Evolutionary conservation across 2,888 invertebrate species (phyloP).

Genomic region (Lampropteryx suffumata): DNA sequence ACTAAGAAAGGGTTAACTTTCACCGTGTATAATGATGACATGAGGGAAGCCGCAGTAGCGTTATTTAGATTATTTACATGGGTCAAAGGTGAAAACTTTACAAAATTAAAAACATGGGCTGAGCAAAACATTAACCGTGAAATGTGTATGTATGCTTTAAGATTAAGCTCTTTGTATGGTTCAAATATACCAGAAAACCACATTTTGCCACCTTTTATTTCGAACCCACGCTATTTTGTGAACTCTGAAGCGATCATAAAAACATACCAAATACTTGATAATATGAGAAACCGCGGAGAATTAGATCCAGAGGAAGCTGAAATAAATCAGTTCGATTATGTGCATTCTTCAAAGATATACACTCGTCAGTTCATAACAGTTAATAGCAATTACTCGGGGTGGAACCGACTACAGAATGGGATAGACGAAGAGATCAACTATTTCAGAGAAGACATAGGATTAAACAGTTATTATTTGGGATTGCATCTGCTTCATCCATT

Average conservation of each 20-base stretch:
- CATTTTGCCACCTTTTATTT: slow-evolving; percentile 70
- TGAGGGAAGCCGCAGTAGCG: slow-evolving; percentile 70
- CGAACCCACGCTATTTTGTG: slow-evolving; percentile 68
- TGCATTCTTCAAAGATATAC: slow-evolving; percentile 16
- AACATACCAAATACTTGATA: slow-evolving; percentile 57
- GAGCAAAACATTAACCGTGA: slow-evolving; percentile 71
- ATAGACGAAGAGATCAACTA: slow-evolving; percentile 82
- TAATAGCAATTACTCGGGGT: slow-evolving; percentile 73
- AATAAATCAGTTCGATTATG: slow-evolving; percentile 48
- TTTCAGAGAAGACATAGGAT: slow-evolving; percentile 85
- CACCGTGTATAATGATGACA: slow-evolving; percentile 72
- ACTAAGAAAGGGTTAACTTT: slow-evolving; percentile 67
- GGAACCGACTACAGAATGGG: slow-evolving; percentile 73
- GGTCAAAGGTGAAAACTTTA: slow-evolving; percentile 57
- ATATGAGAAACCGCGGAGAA: slow-evolving; percentile 38
- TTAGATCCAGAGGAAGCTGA: slow-evolving; percentile 28
- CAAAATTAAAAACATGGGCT: slow-evolving; percentile 63
- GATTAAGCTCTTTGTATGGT: slow-evolving; percentile 66
- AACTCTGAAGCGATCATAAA: slow-evolving; percentile 66
- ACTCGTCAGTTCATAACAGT: slow-evolving; percentile 46
- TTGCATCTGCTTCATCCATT: slow-evolving; percentile 81
- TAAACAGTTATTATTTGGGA: slow-evolving; percentile 84
- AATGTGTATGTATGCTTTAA: slow-evolving; percentile 72
- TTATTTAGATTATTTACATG: slow-evolving; percentile 70
- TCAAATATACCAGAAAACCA: slow-evolving; percentile 43